These are phyloP conservation scores for Pocillopora damicornis DNA, from an alignment of 64 coral and sea anemone species.

Conservation along the genomic window DNA sequence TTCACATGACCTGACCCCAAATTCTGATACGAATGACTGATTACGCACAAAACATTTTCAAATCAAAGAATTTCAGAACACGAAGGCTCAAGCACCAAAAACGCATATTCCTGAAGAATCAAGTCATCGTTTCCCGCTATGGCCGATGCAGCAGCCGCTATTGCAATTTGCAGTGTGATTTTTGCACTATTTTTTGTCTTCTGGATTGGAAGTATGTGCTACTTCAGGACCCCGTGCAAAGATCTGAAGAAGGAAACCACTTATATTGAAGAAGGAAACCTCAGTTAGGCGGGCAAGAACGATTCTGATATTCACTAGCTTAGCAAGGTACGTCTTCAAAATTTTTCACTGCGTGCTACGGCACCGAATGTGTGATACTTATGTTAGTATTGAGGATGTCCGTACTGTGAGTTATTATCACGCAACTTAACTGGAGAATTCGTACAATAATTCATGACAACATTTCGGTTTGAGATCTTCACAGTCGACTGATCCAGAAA, in stretches of 20 bases:
- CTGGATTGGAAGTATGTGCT: conserved; percentile 26
- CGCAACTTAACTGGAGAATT: no score
- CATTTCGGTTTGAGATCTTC: no score
- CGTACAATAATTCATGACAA: no score
- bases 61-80: not conserved
- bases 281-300: not conserved
- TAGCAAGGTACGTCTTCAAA: not conserved
- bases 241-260: conserved; percentile 12
- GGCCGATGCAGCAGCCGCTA: conserved; percentile 1
- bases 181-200: conserved; percentile 11
- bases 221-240: conserved; percentile 19
- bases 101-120: not conserved
- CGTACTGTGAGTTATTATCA: no score
- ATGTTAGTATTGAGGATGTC: no score
- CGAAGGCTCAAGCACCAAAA: not conserved
- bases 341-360: not conserved
- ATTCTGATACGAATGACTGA: no score
- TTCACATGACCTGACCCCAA: no score
- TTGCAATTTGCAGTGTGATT: not conserved
- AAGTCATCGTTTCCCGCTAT: not conserved
- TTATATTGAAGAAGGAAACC: conserved; percentile 8
- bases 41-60: not conserved
- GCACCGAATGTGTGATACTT: no score
- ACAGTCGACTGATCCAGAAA: no score
- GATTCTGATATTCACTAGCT: not conserved